phyloP scores from a whole-genome alignment of 2,797 vertebrate genomes.

The Neoniphon sammara region DNA sequence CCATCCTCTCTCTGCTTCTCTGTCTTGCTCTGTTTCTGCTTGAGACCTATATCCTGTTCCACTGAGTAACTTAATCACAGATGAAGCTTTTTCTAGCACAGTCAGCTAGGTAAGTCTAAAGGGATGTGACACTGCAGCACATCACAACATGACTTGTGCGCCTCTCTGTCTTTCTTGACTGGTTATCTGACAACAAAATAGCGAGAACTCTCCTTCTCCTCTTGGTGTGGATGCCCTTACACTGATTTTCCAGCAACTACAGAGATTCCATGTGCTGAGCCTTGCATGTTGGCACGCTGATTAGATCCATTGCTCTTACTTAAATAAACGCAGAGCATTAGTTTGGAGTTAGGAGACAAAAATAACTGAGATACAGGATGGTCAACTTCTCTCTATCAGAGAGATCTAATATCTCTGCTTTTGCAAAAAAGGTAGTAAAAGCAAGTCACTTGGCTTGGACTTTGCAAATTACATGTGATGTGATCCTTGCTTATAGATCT shows the following conservation, averaged over 20 bases:
- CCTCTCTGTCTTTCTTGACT: slow-evolving; percentile 10
- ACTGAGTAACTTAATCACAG: slow-evolving; percentile 45
- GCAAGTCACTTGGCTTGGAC: background rate
- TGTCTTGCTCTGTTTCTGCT: background rate
- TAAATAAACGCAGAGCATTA: no score
- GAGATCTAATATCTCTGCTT: background rate
- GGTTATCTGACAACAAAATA: background rate
- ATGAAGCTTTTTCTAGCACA: slow-evolving; percentile 3
- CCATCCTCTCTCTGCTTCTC: background rate
- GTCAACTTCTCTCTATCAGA: background rate
- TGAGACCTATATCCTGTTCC: slow-evolving; percentile 20
- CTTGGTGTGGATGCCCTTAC: no score
- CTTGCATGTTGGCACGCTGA: background rate
- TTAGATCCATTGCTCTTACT: no score
- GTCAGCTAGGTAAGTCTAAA: slow-evolving; percentile 34
- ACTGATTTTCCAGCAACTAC: background rate
- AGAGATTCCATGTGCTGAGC: background rate
- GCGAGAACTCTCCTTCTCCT: background rate
- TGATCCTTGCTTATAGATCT: no score
- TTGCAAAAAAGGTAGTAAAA: background rate
- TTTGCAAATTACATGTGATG: no score
- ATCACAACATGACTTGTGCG: background rate
- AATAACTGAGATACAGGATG: background rate
- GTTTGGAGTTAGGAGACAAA: background rate
- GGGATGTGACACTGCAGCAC: background rate